These are phyloP conservation scores for Montipora capitata DNA, from an alignment of 92 coral and sea anemone genomes.

Conservation along the genomic window DNA sequence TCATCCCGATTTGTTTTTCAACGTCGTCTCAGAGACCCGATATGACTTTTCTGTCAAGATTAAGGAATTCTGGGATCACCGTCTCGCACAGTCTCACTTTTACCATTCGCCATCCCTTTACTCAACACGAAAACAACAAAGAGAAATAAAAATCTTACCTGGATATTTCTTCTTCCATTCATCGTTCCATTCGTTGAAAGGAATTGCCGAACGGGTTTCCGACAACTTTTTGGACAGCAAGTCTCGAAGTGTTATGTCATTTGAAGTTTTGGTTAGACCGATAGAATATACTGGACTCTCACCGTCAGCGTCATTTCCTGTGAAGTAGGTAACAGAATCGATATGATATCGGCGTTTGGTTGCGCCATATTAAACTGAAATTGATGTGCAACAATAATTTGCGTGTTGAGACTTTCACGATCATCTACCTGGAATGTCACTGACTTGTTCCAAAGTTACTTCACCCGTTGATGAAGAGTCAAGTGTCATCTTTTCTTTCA, in stretches of 20 bases:
- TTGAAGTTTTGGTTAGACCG: not conserved
- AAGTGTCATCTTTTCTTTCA: not conserved
- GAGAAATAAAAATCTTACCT: not conserved
- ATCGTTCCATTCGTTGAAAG: not conserved
- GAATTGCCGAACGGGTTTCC: not conserved
- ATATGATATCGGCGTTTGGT: too few relatives aligned
- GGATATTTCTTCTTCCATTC: not conserved
- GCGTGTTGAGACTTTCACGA: not conserved
- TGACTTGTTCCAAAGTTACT: not conserved
- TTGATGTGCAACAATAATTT: too few relatives aligned
- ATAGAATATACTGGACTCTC: not conserved
- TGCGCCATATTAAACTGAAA: not conserved
- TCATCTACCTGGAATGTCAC: not conserved
- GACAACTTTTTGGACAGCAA: not conserved
- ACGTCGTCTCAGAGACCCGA: not conserved
- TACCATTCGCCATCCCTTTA: not conserved
- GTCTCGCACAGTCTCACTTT: not conserved
- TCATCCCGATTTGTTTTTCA: not conserved
- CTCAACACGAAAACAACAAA: too few relatives aligned
- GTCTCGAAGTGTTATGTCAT: not conserved
- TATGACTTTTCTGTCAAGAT: not conserved
- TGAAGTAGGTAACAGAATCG: not conserved
- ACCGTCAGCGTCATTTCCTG: not conserved
- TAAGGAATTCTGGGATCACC: not conserved
- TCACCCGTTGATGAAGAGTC: not conserved